These are phyloP conservation scores for Hemithea aestivaria DNA, from an alignment of 2,888 invertebrate species.

Conservation along the genomic window DNA sequence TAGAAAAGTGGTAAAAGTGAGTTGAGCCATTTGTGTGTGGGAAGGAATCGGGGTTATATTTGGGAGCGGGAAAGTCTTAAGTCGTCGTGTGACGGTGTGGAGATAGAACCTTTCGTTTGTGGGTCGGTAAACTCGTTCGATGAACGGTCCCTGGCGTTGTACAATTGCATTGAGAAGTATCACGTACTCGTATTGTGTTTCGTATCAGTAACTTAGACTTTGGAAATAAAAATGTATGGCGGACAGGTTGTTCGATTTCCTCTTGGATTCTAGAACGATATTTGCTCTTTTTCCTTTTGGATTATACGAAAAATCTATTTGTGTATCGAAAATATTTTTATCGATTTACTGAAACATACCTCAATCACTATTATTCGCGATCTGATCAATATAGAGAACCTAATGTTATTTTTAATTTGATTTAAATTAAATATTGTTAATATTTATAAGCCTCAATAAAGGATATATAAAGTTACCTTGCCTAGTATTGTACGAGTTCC, in stretches of 20 bases:
- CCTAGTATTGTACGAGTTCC: too few relatives aligned
- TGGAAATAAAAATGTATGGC: slow-evolving; percentile 22
- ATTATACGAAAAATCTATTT: slow-evolving; percentile 3
- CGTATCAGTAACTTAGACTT: slow-evolving; percentile 28
- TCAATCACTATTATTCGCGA: too few relatives aligned
- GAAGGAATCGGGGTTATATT: slow-evolving; percentile 41
- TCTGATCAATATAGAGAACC: too few relatives aligned
- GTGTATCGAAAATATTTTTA: too few relatives aligned
- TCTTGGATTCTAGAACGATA: slow-evolving; percentile 14
- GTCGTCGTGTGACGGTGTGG: slow-evolving; percentile 36
- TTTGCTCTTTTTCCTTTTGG: slow-evolving; percentile 20
- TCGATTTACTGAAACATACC: too few relatives aligned
- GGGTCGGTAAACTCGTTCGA: slow-evolving; percentile 55
- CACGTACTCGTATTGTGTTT: slow-evolving; percentile 47
- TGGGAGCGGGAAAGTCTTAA: slow-evolving; percentile 38
- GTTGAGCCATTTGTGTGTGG: slow-evolving; percentile 40
- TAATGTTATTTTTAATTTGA: too few relatives aligned
- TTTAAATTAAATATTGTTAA: too few relatives aligned
- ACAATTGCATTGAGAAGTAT: slow-evolving; percentile 64
- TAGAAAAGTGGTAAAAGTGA: slow-evolving; percentile 34
- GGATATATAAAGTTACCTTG: too few relatives aligned
- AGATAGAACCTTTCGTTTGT: slow-evolving; percentile 52
- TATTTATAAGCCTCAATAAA: too few relatives aligned
- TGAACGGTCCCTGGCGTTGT: slow-evolving; percentile 68
- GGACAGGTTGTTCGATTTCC: slow-evolving; percentile 24